Evolutionary conservation across 2,888 invertebrate species (phyloP).

Genomic region (Willowsia nigromaculata): DNA sequence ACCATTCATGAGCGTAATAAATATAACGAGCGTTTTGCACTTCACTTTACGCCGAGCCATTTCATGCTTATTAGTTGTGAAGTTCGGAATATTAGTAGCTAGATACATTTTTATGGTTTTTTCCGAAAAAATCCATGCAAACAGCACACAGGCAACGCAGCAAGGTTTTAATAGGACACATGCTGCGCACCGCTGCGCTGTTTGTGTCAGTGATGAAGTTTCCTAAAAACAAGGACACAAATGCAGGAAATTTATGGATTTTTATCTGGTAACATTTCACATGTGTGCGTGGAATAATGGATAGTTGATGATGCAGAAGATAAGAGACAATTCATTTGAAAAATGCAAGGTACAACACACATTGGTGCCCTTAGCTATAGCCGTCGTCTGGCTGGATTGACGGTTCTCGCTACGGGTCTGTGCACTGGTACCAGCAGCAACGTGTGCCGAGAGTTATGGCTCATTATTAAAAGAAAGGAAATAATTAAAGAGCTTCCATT

Average conservation of each 20-base stretch:
- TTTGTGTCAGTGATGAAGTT: conserved; percentile 66
- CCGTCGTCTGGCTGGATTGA: conserved; percentile 10
- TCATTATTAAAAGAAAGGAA: conserved; percentile 29
- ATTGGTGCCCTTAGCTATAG: background rate
- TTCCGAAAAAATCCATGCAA: conserved; percentile 41
- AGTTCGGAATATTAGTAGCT: background rate
- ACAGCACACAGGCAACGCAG: conserved; percentile 24
- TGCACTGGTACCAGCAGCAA: background rate
- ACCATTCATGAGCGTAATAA: conserved; percentile 41
- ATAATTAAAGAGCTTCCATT: conserved; percentile 41
- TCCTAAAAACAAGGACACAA: conserved; percentile 64
- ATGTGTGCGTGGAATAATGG: conserved; percentile 28
- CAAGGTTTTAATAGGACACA: conserved; percentile 56
- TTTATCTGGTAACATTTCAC: conserved; percentile 13
- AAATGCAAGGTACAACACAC: conserved; percentile 17
- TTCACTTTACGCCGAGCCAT: conserved; percentile 52
- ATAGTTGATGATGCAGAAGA: conserved; percentile 29
- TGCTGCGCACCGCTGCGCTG: conserved; percentile 64
- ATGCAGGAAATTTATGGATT: conserved; percentile 53
- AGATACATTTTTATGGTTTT: conserved; percentile 1
- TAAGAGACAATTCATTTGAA: conserved; percentile 31
- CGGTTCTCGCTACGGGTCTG: background rate
- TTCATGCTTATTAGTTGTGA: conserved; percentile 61
- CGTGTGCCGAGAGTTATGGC: background rate
- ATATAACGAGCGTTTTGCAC: conserved; percentile 33